Evolutionary conservation across 2,113 vertebrate species (phyloP), one percentile per base, ranked within the genome.

Genomic region (Equus przewalskii): DNA sequence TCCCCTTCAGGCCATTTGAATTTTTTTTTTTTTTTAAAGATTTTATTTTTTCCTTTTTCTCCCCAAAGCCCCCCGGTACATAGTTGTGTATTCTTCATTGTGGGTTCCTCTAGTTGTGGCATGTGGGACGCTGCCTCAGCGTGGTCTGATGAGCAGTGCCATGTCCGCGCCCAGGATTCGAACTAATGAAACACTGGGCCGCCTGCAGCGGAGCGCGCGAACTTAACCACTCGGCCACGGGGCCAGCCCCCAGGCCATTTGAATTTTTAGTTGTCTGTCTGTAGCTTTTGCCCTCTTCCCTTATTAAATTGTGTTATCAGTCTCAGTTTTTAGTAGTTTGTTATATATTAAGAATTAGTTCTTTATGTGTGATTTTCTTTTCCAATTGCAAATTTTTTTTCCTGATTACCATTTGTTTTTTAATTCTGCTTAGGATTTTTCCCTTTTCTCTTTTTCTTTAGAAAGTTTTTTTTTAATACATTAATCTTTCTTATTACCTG

Each of bases 281-380:
- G 22, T 83, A 78, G 28, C 58, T 67, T 84, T 78, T 80, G 5
- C 41, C 36, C 24, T 44, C 56, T 92, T 41, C 26, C 12, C 22
- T 64, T 89, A 64, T 64, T 67, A 79, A 21, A 33, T 64, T 41
- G 30, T 30, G 28, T 26, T 79, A 7, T 65, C 54, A 44, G 13
- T 49, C 44, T 91, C 56, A 54, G 7, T 58, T 69, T 81, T 85
- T 65, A 80, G 64, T n/a, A 58, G 10, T 24, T 73, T 30, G 13
- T 90, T 97, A n/a, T 3, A 14, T 82, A 70, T 22, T 78, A 93
- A 75, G 26, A 89, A 44, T 87, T 58, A 44, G 7, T n/a, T 94
- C 13, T 56, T 76, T 30, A 73, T 64, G 44, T 93, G 21, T 85
- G 60, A 54, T 33, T 51, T 51, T 96, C 64, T 87, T 60, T 56